Evolutionary conservation across 23 tunicate species (phyloP), one percentile per base, ranked within the genome.

Genomic region (Halocynthia aurantium): DNA sequence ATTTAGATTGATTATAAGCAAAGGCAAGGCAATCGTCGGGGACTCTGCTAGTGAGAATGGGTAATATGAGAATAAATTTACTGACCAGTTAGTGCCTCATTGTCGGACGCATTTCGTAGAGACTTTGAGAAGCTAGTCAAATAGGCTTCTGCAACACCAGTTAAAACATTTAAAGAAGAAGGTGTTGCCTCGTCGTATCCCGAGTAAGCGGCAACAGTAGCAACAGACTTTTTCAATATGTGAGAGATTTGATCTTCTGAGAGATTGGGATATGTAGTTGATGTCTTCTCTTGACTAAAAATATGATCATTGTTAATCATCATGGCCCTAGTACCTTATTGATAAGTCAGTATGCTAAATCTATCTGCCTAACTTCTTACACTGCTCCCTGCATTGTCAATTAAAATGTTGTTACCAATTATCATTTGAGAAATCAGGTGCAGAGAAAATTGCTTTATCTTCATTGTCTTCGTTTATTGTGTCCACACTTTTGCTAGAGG

Each of bases 61-160:
- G 44, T 31, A 31, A n/a, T n/a, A n/a, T n/a, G n/a, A n/a, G n/a
- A 31, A 31, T 31, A 31, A 31, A 31, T 31, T 31, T 4, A 31
- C 44, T 31, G 55, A 81, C 85, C 85, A 7, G 85, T 71, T 31
- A 57, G 55, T 50, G 85, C 85, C 60, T 81, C 85, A 58, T 54
- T 56, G 51, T 81, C 85, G 0, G 53, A 7, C 51, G 72, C 55
- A 53, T 50, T 19, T 6, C 78, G 72, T 55, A 81, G 52, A 5
- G 67, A 58, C 22, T 72, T 71, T 58, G 78, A 71, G 12, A 81
- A 61, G 51, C 57, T 72, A n/a, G 31, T 55, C 8, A 81, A 21
- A 51, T 22, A 81, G 8, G 49, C 56, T 65, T 57, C 52, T 62
- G 86, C 54, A 7, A 76, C 44, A n/a, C 76, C 86, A 17, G 67